Conservation (phyloP, 2,888 invertebrate genomes). For the Fragum fragum region DNA sequence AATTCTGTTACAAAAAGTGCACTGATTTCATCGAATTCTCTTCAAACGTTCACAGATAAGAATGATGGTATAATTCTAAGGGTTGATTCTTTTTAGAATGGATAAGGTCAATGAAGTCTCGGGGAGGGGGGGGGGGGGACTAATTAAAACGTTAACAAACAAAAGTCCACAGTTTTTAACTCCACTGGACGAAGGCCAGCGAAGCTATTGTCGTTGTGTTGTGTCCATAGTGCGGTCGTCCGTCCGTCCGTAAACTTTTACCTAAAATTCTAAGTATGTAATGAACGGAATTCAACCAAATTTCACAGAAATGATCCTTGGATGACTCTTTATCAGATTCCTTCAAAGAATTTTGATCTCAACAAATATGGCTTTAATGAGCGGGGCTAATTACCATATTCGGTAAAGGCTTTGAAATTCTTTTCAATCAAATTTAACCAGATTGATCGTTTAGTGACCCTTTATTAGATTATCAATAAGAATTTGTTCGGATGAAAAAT, state of each 20-base stretch:
- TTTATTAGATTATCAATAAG: not conserved
- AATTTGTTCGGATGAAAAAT: too few species aligned
- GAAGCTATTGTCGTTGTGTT: not conserved
- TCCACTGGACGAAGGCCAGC: slow-evolving; percentile 12
- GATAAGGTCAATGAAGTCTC: too few species aligned
- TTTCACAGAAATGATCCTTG: not conserved
- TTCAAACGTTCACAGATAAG: too few species aligned
- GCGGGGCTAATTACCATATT: not conserved
- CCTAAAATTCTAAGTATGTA: not conserved
- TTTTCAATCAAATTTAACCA: not conserved
- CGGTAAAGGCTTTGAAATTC: not conserved
- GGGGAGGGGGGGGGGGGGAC: too few species aligned
- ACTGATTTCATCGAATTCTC: too few species aligned
- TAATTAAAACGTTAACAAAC: too few species aligned
- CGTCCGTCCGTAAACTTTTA: slow-evolving; percentile 18
- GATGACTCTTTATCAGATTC: not conserved
- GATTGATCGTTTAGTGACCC: not conserved
- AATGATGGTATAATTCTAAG: too few species aligned
- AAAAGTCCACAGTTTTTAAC: too few species aligned
- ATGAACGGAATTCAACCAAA: not conserved
- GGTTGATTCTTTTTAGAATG: too few species aligned
- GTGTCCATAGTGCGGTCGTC: slow-evolving; percentile 3
- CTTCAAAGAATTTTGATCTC: not conserved
- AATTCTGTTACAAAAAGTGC: too few species aligned
- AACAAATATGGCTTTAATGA: not conserved